phyloP scores from a whole-genome alignment of 2,797 vertebrate genomes.

The Melanotaenia boesemani region DNA sequence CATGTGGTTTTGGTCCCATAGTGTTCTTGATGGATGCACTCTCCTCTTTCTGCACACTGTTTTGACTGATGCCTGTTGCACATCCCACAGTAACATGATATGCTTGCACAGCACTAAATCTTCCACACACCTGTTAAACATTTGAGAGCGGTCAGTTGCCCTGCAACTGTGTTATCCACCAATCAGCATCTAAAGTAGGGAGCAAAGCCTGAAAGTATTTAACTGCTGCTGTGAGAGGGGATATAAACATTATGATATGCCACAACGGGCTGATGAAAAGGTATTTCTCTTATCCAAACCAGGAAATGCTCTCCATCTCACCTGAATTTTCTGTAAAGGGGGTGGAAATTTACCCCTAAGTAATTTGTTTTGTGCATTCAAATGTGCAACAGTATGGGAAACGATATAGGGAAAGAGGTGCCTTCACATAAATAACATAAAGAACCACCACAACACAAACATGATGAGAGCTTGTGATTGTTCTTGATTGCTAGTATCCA shows the following conservation, averaged over 20 bases:
- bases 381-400: conserved; percentile 11
- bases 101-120: conserved; percentile 32
- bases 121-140: conserved; percentile 63
- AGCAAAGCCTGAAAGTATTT: conserved; percentile 24
- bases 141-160: conserved; percentile 38
- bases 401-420: conserved; percentile 16
- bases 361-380: background rate
- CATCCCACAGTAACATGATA: conserved; percentile 51
- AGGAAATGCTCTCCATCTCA: conserved; percentile 8
- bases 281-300: conserved; percentile 10
- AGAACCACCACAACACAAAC: conserved; percentile 62
- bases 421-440: conserved; percentile 46
- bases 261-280: background rate
- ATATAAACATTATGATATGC: background rate
- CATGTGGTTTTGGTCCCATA: conserved; percentile 39
- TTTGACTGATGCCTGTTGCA: conserved; percentile 53
- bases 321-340: background rate
- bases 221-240: background rate
- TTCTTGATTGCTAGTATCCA: conserved; percentile 79
- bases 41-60: conserved; percentile 41
- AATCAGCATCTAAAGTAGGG: conserved; percentile 33
- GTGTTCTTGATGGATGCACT: conserved; percentile 6
- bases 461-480: conserved; percentile 75
- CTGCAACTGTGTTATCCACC: conserved; percentile 19
- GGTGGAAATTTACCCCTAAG: background rate